Evolutionary conservation across 35 echinoderm and acorn worm species (phyloP), one percentile per base, ranked within the genome.

Genomic region (Lytechinus pictus): DNA sequence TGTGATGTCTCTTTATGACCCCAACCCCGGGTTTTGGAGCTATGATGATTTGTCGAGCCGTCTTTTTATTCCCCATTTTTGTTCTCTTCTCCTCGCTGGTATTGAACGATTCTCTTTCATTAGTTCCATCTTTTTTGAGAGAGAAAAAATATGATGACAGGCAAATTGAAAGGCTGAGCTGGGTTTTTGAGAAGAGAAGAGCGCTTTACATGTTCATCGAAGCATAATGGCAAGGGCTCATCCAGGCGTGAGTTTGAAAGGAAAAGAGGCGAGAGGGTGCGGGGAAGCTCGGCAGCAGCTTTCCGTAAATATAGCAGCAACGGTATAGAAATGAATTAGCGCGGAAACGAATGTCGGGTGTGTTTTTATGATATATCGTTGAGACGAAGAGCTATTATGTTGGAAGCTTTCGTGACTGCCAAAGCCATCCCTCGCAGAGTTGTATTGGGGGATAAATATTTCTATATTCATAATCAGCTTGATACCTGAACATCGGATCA

Each of bases 101-200:
- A 21, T 90, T 54, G 28, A 44, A 19, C 88, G 11, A 28, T 4
- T 13, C 88, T 44, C 52, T 90, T 90, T 90, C 33, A 44, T 44
- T 44, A 44, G 33, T 90, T 90, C 13, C 27, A 87, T 51, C n/a
- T 79, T 79, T 6, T 24, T 79, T 24, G 66, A 7, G n/a, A 79
- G 21, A 79, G n/a, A 79, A 79, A 71, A 71, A 79, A 79, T 24
- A 79, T 79, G 66, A 93, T 93, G 92, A 93, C 92, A 93, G 55
- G 92, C 92, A 93, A 93, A 93, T 93, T 93, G 92, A 93, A 93
- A 55, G 92, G 92, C 2, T 93, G 92, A 93, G 92, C 92, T 54
- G 53, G 92, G 92, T 28, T 57, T 57, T 57, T 93, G 92, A 57
- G 57, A 54, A 93, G 92, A 19, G 27, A 54, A 10, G 92, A 93